These are phyloP conservation scores for Fistularia tabacaria DNA, from an alignment of 2,797 vertebrate genomes.

Conservation along the genomic window DNA sequence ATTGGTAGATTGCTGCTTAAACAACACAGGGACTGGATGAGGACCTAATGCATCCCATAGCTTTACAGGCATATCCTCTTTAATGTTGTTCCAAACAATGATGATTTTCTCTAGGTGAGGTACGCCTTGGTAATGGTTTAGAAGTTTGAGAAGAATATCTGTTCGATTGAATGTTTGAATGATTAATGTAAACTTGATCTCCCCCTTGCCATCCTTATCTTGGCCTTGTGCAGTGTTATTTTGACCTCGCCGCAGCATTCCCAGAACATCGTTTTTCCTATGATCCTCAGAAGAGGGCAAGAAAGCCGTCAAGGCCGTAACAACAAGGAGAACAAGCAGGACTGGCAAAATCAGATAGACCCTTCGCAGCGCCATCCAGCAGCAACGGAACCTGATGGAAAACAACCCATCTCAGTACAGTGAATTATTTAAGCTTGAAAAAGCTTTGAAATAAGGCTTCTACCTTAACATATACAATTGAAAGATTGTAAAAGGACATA, in stretches of 20 bases:
- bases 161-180: slow-evolving; percentile 96
- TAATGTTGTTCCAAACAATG: slow-evolving; percentile 92
- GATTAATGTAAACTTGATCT: slow-evolving; percentile 83
- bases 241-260: slow-evolving; percentile 40
- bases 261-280: slow-evolving; percentile 39
- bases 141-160: slow-evolving; percentile 86
- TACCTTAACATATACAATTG: no score
- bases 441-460: no score
- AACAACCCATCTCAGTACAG: no score
- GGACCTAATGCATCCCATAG: slow-evolving; percentile 87
- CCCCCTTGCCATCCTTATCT: slow-evolving; percentile 20
- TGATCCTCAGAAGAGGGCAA: slow-evolving; percentile 62
- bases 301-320: slow-evolving; percentile 64
- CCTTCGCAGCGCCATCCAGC: slow-evolving; percentile 35
- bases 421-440: no score
- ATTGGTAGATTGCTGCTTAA: slow-evolving; percentile 85
- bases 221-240: background rate
- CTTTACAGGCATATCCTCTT: slow-evolving; percentile 79
- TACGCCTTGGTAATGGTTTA: slow-evolving; percentile 93
- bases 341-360: slow-evolving; percentile 54
- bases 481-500: no score
- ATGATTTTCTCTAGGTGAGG: slow-evolving; percentile 84
- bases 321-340: slow-evolving; percentile 67
- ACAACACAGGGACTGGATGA: slow-evolving; percentile 86
- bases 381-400: slow-evolving; percentile 39